A percentile compares a stretch with the other conserved stretches of the same genome.
These are phyloP conservation scores for Liparis tanakae DNA, from an alignment of 2,797 vertebrate genomes.

Conservation along the genomic window DNA sequence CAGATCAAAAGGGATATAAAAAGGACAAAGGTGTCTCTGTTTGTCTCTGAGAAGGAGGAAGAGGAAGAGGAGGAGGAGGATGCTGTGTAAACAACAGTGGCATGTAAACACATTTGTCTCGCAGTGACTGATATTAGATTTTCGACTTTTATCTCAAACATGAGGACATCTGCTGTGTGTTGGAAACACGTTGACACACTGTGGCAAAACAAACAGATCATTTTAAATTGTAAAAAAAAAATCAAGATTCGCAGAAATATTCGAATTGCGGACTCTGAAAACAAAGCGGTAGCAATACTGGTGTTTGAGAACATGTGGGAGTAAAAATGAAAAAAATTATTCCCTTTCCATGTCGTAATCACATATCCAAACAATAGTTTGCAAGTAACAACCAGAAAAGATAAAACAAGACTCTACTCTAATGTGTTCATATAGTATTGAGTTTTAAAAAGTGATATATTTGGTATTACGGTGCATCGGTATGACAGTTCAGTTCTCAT, in stretches of 20 bases:
- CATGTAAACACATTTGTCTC: background rate
- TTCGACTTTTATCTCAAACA: background rate
- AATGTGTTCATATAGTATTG: background rate
- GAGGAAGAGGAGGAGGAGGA: background rate
- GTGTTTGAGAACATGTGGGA: background rate
- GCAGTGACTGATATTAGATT: background rate
- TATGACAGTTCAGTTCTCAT: background rate
- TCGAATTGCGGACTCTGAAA: background rate
- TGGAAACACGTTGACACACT: background rate
- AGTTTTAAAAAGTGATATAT: background rate
- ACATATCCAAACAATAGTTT: no score
- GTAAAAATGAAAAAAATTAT: background rate
- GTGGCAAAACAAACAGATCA: background rate
- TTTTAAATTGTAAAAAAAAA: background rate
- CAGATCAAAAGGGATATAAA: conserved; percentile 62
- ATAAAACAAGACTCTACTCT: no score
- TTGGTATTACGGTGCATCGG: no score
- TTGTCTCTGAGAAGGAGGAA: conserved; percentile 30
- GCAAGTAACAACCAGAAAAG: no score
- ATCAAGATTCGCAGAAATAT: background rate
- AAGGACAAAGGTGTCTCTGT: conserved; percentile 60
- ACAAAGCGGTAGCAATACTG: background rate
- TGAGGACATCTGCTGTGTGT: background rate
- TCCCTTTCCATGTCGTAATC: no score
- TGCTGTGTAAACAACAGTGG: conserved; percentile 31